A percentile compares a stretch with the other conserved stretches of the same genome.
Conservation (phyloP, 2,113 vertebrate species). For the Emberiza fucata region DNA sequence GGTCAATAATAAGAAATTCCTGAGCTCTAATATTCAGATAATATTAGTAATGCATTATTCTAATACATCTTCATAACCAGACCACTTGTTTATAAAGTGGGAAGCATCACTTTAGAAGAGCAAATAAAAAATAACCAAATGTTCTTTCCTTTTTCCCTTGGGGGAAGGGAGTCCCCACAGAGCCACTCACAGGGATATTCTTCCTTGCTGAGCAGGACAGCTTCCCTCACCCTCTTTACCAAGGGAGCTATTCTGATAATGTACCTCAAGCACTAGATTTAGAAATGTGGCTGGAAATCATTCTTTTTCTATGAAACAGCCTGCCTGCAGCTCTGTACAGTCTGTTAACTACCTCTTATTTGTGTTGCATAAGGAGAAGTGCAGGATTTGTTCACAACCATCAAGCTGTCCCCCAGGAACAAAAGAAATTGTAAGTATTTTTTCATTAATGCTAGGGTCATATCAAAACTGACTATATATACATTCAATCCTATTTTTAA, state of each 20-base stretch:
- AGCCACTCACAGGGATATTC: accelerated
- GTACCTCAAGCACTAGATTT: neutral
- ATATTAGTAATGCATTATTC: neutral
- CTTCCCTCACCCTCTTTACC: neutral
- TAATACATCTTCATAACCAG: neutral
- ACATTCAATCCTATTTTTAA: neutral
- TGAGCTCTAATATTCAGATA: neutral
- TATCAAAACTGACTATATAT: neutral
- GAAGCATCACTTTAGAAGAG: neutral
- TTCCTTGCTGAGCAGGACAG: neutral
- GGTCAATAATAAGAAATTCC: neutral
- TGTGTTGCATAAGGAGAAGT: conserved; percentile 69
- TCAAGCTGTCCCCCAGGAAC: conserved; percentile 75
- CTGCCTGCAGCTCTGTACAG: neutral
- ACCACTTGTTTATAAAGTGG: neutral
- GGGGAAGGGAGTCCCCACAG: neutral
- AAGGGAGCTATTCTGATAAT: neutral
- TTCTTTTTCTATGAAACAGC: neutral
- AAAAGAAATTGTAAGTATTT: conserved; percentile 69
- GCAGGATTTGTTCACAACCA: conserved; percentile 44
- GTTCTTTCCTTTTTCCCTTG: neutral
- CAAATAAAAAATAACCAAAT: neutral
- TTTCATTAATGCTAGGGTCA: neutral
- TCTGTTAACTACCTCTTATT: neutral
- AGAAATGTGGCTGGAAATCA: neutral